A percentile compares a stretch with the other conserved stretches of the same genome.
Evolutionary conservation across 2,888 invertebrate species (phyloP).

Genomic region (Diploptera punctata): DNA sequence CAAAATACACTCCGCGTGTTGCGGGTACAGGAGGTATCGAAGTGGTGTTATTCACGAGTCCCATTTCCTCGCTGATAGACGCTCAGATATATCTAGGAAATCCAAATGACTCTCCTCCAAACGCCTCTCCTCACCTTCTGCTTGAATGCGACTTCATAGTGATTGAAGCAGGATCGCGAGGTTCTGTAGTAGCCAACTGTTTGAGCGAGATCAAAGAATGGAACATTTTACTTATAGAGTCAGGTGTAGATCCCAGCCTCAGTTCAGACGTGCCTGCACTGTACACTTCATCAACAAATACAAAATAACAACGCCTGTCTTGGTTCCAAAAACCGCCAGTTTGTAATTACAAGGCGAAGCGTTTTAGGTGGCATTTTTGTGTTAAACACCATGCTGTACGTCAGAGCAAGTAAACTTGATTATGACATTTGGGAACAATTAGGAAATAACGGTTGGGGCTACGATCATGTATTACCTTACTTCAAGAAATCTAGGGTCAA

Average conservation of each 20-base stretch:
- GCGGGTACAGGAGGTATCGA: not conserved
- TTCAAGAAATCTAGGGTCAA: constrained; percentile 81
- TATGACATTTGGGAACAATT: constrained; percentile 81
- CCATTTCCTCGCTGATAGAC: constrained; percentile 8
- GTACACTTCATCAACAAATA: constrained; percentile 44
- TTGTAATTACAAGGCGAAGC: constrained; percentile 78
- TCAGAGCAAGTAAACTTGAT: constrained; percentile 79
- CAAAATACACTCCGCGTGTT: too few relatives aligned
- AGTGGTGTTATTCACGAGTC: constrained; percentile 17
- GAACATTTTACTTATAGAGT: constrained; percentile 54
- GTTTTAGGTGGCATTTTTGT: constrained; percentile 85
- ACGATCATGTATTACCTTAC: constrained; percentile 73
- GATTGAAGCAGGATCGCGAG: constrained; percentile 60
- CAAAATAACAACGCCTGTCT: constrained; percentile 57
- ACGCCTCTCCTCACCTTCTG: not conserved
- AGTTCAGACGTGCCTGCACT: constrained; percentile 34
- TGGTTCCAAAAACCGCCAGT: constrained; percentile 52
- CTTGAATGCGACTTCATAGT: constrained; percentile 55
- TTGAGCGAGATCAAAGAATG: constrained; percentile 52
- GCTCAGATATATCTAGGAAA: constrained; percentile 5
- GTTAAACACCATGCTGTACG: constrained; percentile 84
- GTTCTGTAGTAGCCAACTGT: constrained; percentile 58
- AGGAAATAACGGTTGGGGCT: constrained; percentile 85
- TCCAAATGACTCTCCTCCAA: constrained; percentile 10
- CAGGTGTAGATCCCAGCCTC: constrained; percentile 54